Conservation (phyloP, 2,888 invertebrate species). For the Pseudococcus longispinus region DNA sequence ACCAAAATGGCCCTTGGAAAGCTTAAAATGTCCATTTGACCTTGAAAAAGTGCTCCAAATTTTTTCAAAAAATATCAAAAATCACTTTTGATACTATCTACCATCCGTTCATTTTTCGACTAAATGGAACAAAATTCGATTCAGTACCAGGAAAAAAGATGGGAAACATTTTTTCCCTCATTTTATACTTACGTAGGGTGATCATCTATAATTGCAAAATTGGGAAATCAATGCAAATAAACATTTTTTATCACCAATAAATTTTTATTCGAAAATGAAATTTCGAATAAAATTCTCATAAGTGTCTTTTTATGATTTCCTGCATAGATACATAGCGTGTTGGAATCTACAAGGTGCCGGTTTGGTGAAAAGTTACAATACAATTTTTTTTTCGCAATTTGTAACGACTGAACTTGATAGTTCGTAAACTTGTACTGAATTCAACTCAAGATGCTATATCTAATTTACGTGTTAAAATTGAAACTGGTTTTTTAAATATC, state of each 20-base stretch:
- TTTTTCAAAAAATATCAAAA: no score
- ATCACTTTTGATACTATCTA: no score
- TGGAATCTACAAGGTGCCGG: not conserved
- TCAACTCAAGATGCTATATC: not conserved
- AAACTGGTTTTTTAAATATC: conserved; percentile 16
- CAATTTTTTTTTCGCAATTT: not conserved
- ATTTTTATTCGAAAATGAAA: not conserved
- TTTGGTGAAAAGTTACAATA: not conserved
- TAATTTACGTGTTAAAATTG: conserved; percentile 6
- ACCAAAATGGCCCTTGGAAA: no score
- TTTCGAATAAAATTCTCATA: not conserved
- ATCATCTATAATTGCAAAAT: no score
- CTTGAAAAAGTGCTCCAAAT: no score
- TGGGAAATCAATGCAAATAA: not conserved
- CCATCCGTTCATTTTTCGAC: no score
- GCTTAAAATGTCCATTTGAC: no score
- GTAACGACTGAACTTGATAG: not conserved
- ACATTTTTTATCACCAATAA: not conserved
- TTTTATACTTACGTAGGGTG: no score
- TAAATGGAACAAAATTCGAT: no score
- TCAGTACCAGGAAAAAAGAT: no score
- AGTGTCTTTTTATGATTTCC: not conserved
- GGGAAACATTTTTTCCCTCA: no score
- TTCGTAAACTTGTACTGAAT: conserved; percentile 11
- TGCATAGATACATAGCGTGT: not conserved